These are phyloP conservation scores for Ostrea denselamellosa DNA, from an alignment of 1,140 invertebrate genomes.

Conservation along the genomic window DNA sequence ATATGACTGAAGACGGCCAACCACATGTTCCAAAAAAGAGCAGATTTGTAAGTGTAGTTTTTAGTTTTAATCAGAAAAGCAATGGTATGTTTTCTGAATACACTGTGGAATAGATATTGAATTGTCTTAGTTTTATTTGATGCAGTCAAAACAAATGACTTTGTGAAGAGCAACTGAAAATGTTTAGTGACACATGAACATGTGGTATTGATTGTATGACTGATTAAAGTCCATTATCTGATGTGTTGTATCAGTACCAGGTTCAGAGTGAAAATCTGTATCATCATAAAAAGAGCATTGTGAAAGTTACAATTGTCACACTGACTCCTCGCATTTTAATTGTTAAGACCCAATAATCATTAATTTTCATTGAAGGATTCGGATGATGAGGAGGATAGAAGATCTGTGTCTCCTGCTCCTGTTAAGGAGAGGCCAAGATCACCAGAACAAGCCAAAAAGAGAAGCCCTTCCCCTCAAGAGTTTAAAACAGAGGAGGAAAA, in stretches of 20 bases:
- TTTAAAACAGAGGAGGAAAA: slow-evolving; percentile 78
- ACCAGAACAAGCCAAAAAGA: slow-evolving; percentile 56
- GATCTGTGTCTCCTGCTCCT: slow-evolving; percentile 58
- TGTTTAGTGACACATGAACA: slow-evolving; percentile 17
- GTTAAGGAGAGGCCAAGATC: slow-evolving; percentile 47
- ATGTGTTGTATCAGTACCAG: no score
- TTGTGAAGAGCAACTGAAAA: background rate
- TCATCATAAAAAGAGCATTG: no score
- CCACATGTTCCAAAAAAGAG: slow-evolving; percentile 85
- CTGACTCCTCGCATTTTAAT: no score
- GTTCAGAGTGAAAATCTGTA: no score
- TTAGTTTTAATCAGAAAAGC: background rate
- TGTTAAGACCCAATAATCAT: no score
- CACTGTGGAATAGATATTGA: background rate
- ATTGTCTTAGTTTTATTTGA: no score
- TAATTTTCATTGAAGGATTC: slow-evolving; percentile 54
- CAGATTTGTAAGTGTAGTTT: slow-evolving; percentile 87
- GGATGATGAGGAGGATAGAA: slow-evolving; percentile 63
- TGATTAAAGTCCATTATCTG: background rate
- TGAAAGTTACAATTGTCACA: no score
- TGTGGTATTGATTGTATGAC: background rate
- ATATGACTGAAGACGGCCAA: slow-evolving; percentile 75
- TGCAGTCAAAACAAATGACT: no score
- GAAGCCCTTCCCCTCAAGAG: slow-evolving; percentile 70
- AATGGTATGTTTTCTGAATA: background rate